Conservation (phyloP, 2,797 vertebrate genomes). For the Labroides dimidiatus region DNA sequence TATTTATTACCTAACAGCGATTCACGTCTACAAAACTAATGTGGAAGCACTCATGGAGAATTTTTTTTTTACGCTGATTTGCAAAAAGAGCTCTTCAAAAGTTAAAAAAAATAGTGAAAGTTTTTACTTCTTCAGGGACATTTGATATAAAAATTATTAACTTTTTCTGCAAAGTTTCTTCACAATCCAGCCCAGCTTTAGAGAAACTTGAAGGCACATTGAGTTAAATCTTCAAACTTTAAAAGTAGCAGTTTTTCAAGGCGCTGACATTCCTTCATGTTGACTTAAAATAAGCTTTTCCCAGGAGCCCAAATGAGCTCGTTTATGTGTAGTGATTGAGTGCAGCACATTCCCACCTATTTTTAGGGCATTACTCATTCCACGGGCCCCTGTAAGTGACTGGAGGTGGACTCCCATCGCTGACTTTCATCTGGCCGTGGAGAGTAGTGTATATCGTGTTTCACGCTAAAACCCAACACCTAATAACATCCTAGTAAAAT, state of each 20-base stretch:
- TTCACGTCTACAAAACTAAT: neutral
- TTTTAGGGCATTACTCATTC: slow-evolving; percentile 77
- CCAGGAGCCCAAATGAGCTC: slow-evolving; percentile 65
- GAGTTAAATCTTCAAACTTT: slow-evolving; percentile 35
- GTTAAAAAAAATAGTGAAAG: slow-evolving; percentile 2
- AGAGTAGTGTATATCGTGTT: slow-evolving; percentile 54
- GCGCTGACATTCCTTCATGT: slow-evolving; percentile 72
- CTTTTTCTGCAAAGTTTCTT: slow-evolving; percentile 1
- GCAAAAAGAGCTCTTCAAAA: slow-evolving; percentile 1
- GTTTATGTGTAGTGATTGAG: slow-evolving; percentile 72
- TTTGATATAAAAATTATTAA: slow-evolving; percentile 13
- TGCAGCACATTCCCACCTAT: slow-evolving; percentile 75
- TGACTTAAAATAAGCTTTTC: slow-evolving; percentile 75
- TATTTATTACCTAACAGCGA: neutral
- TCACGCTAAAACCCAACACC: slow-evolving; percentile 50
- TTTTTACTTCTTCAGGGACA: slow-evolving; percentile 2
- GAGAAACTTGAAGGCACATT: slow-evolving; percentile 9
- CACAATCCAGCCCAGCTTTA: slow-evolving; percentile 8
- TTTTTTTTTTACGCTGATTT: no score
- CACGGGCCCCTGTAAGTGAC: slow-evolving; percentile 55
- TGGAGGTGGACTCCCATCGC: slow-evolving; percentile 57
- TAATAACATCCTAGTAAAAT: slow-evolving; percentile 58
- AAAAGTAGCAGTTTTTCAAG: slow-evolving; percentile 59
- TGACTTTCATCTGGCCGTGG: slow-evolving; percentile 58
- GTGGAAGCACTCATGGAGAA: neutral